Conservation (phyloP, 1,140 invertebrate genomes). For the Neodiprion pinetum region DNA sequence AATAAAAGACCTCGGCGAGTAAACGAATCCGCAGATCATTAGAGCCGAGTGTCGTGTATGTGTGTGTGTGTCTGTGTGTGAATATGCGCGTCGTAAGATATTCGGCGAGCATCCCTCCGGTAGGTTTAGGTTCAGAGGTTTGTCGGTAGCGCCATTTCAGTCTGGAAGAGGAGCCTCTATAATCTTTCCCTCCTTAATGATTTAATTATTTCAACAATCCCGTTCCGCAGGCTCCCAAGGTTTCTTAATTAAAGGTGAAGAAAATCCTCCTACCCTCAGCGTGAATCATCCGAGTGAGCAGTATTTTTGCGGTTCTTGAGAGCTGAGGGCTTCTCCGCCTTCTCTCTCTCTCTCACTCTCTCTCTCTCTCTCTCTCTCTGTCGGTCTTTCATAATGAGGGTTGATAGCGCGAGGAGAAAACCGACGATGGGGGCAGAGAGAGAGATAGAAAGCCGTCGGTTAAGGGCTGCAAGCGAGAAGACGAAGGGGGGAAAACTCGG, state of each 20-base stretch:
- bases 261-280: not conserved
- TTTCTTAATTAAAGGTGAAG: slow-evolving; percentile 7
- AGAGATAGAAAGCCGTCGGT: not conserved
- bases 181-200: not conserved
- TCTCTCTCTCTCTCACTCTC: too few relatives aligned
- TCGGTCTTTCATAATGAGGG: not conserved
- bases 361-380: too few relatives aligned
- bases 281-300: not conserved
- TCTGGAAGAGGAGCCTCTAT: too few relatives aligned
- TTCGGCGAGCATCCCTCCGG: too few relatives aligned
- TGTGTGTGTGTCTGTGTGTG: too few relatives aligned
- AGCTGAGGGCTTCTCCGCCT: not conserved
- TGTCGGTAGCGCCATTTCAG: too few relatives aligned
- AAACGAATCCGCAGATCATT: too few relatives aligned
- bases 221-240: not conserved
- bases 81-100: too few relatives aligned
- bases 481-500: too few relatives aligned
- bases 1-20: too few relatives aligned
- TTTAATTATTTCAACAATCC: not conserved
- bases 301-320: slow-evolving; percentile 4
- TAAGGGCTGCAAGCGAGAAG: not conserved
- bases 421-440: not conserved
- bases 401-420: not conserved
- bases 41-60: too few relatives aligned
- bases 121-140: too few relatives aligned